A percentile compares a stretch with the other conserved stretches of the same genome.
phyloP scores from a whole-genome alignment of 2,113 vertebrate species.

The Scytalopus superciliaris region DNA sequence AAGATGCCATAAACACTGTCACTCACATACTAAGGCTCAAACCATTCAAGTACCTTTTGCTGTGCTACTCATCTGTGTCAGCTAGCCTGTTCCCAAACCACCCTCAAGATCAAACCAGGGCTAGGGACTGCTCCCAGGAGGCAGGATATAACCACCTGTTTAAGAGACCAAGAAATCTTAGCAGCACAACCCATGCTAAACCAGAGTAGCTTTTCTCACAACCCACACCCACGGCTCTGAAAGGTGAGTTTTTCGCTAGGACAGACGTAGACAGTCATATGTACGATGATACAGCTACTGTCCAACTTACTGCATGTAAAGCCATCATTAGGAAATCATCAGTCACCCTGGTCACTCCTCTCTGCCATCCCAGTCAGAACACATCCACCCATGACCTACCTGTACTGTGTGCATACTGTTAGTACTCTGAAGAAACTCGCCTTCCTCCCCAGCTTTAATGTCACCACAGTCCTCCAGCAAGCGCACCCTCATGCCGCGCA shows the following conservation, averaged over 20 bases:
- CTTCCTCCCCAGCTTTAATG: slow-evolving; percentile 81
- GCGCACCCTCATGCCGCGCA: slow-evolving; percentile 85
- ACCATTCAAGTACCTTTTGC: not conserved
- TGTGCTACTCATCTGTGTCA: not conserved
- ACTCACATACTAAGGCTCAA: not conserved
- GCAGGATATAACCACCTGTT: not conserved
- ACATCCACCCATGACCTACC: slow-evolving; percentile 64
- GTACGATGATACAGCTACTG: accelerated
- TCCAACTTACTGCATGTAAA: not conserved
- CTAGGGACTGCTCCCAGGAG: not conserved
- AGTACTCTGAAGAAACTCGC: slow-evolving; percentile 87
- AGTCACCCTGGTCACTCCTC: not conserved
- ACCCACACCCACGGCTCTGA: not conserved
- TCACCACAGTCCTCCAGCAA: slow-evolving; percentile 90
- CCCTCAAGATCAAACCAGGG: not conserved
- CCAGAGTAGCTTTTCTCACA: not conserved
- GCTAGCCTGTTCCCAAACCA: not conserved
- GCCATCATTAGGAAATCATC: not conserved
- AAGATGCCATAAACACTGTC: not conserved
- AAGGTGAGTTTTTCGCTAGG: not conserved
- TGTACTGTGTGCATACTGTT: slow-evolving; percentile 83
- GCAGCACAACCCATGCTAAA: not conserved
- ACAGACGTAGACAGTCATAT: not conserved
- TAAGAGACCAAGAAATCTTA: not conserved
- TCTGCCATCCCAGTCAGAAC: slow-evolving; percentile 75